Evolutionary conservation across 2,888 invertebrate genomes (phyloP).

Genomic region (Boloria selene): DNA sequence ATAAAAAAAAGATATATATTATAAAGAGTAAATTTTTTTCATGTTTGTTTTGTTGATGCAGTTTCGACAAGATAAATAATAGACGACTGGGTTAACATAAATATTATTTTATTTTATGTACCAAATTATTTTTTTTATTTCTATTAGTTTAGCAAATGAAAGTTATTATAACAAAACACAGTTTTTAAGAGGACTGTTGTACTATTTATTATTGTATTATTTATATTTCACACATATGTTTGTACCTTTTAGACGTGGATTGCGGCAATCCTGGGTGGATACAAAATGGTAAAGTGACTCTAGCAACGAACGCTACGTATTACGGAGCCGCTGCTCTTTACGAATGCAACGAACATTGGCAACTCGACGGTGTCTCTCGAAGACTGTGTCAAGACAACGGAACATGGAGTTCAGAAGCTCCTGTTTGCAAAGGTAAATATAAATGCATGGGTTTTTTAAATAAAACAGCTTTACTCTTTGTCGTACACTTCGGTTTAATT

Average conservation of each 20-base stretch:
- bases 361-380: constrained; percentile 91
- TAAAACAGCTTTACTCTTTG: neutral
- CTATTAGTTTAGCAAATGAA: too few relatives aligned
- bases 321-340: constrained; percentile 93
- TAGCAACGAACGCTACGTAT: constrained; percentile 93
- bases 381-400: constrained; percentile 93
- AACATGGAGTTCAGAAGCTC: constrained; percentile 93
- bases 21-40: too few relatives aligned
- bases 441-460: neutral
- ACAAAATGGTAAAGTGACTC: constrained; percentile 87
- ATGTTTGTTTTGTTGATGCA: too few relatives aligned
- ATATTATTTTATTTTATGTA: too few relatives aligned
- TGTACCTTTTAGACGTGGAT: constrained; percentile 86
- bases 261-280: constrained; percentile 90
- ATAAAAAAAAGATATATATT: neutral
- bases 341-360: constrained; percentile 90
- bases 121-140: too few relatives aligned
- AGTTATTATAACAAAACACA: neutral
- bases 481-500: too few relatives aligned
- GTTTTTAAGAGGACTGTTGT: too few relatives aligned
- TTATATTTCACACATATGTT: constrained; percentile 7
- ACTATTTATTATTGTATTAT: constrained; percentile 1
- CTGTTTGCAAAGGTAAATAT: constrained; percentile 87
- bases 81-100: too few relatives aligned
- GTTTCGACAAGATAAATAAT: too few relatives aligned